A percentile compares a stretch with the other conserved stretches of the same genome.
Conservation (phyloP, 2,888 invertebrate species). For the Polymixis flavicincta region DNA sequence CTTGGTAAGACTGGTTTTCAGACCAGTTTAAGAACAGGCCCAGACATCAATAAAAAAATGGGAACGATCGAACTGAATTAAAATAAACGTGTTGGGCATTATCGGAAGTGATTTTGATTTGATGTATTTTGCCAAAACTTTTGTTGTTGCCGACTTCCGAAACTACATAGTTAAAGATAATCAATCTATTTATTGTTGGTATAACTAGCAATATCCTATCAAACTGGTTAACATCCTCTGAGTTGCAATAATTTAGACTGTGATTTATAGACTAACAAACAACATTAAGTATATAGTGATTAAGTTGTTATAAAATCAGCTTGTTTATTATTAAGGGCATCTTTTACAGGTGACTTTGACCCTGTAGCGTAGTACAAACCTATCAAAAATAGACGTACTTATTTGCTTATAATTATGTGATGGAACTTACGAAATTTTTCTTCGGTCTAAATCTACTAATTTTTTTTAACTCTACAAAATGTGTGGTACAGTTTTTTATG, state of each 20-base stretch:
- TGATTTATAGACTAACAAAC: neutral
- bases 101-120: neutral
- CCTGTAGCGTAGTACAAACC: neutral
- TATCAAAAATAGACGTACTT: neutral
- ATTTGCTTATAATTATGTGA: too few relatives aligned
- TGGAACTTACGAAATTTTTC: too few relatives aligned
- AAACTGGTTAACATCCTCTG: slow-evolving; percentile 30
- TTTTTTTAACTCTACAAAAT: too few relatives aligned
- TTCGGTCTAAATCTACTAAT: too few relatives aligned
- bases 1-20: too few relatives aligned
- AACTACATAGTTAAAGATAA: slow-evolving; percentile 4
- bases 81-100: neutral
- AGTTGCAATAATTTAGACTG: slow-evolving; percentile 13
- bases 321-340: too few relatives aligned
- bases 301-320: neutral
- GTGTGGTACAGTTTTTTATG: too few relatives aligned
- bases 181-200: slow-evolving; percentile 30
- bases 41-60: too few relatives aligned
- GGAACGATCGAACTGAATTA: neutral
- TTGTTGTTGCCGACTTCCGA: slow-evolving; percentile 23
- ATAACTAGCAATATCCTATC: slow-evolving; percentile 24
- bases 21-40: too few relatives aligned
- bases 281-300: neutral
- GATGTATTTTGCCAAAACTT: neutral
- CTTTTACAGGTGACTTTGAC: neutral